A percentile compares a stretch with the other conserved stretches of the same genome.
These are phyloP conservation scores for Drosophila trapezifrons DNA, from an alignment of 1,140 invertebrate genomes.

Conservation along the genomic window DNA sequence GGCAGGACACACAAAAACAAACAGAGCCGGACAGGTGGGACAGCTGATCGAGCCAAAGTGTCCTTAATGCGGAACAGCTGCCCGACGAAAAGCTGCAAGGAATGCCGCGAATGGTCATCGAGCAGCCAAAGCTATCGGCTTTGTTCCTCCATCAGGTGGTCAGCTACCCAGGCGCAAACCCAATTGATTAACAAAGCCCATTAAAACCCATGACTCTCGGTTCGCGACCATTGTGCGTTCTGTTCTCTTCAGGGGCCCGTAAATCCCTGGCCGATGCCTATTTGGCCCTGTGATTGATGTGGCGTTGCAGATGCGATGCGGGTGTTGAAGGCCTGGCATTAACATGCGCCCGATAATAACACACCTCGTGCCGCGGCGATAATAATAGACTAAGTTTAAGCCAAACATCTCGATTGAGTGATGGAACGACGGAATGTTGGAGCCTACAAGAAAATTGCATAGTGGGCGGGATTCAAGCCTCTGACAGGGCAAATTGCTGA, in stretches of 20 bases:
- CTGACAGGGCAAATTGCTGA: constrained; percentile 51
- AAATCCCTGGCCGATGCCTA: constrained; percentile 54
- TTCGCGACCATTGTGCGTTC: constrained; percentile 52
- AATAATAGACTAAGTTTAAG: constrained; percentile 64
- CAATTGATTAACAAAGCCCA: constrained; percentile 72
- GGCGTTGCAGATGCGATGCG: constrained; percentile 55
- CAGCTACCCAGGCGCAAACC: constrained; percentile 30
- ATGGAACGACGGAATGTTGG: constrained; percentile 35
- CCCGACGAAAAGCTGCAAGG: constrained; percentile 26
- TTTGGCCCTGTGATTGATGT: constrained; percentile 76
- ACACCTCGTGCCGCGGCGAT: constrained; percentile 39
- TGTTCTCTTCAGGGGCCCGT: constrained; percentile 13
- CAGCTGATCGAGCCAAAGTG: constrained; percentile 13
- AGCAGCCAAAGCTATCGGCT: constrained; percentile 9
- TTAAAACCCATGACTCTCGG: constrained; percentile 76
- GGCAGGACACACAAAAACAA: constrained; percentile 57
- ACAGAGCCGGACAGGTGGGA: constrained; percentile 46
- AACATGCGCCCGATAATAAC: constrained; percentile 57
- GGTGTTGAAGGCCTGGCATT: constrained; percentile 72
- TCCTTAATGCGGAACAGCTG: constrained; percentile 43
- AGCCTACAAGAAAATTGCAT: constrained; percentile 55
- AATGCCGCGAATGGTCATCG: constrained; percentile 10
- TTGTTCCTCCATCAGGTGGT: constrained; percentile 31
- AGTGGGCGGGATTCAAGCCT: constrained; percentile 39
- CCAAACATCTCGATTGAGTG: constrained; percentile 49